Percentiles rank a stretch among this genome's conserved stretches.
Evolutionary conservation across 2,888 invertebrate genomes (phyloP).

Genomic region (Melanchra persicariae): DNA sequence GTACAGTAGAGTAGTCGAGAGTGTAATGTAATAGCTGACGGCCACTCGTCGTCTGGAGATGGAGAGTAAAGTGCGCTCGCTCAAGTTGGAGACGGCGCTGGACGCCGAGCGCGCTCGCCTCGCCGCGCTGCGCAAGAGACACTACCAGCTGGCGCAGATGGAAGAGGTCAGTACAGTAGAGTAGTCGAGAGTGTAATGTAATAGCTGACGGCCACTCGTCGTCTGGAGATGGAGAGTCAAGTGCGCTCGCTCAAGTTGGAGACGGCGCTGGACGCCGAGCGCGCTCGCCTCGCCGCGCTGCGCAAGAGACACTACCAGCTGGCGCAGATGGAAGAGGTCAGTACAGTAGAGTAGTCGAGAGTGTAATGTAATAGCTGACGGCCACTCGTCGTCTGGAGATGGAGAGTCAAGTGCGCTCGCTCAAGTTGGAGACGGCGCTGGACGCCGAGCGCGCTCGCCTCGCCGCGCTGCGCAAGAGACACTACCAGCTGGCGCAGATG

Average conservation of each 20-base stretch:
- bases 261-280: no score
- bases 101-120: no score
- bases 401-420: conserved; percentile 93
- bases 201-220: no score
- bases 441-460: conserved; percentile 96
- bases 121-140: conserved; percentile 92
- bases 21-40: no score
- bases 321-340: conserved; percentile 65
- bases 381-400: no score
- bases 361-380: no score
- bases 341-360: no score
- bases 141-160: conserved; percentile 96
- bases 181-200: no score
- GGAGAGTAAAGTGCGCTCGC: conserved; percentile 79
- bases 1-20: no score
- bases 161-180: conserved; percentile 42
- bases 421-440: conserved; percentile 97
- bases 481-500: conserved; percentile 96
- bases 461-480: conserved; percentile 96
- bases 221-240: conserved; percentile 63
- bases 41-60: conserved; percentile 59
- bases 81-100: no score
- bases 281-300: conserved; percentile 94
- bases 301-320: conserved; percentile 98
- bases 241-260: background rate